Evolutionary conservation across 2,888 invertebrate species (phyloP).

Genomic region (Scelioninae gen. 2): DNA sequence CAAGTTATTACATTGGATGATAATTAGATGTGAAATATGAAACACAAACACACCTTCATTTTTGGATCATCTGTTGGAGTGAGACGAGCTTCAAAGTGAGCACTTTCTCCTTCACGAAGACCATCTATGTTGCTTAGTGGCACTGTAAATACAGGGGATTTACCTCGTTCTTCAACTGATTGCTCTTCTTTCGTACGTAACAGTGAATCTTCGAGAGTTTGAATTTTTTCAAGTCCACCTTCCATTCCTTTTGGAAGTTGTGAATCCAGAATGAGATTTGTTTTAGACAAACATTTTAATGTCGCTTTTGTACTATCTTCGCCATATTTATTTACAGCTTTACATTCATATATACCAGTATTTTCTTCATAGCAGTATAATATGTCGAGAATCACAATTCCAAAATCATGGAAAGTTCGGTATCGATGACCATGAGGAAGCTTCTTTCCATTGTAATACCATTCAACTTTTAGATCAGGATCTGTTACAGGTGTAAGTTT

Average conservation of each 20-base stretch:
- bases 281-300: constrained; percentile 90
- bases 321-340: constrained; percentile 94
- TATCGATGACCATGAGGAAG: constrained; percentile 96
- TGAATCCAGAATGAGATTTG: constrained; percentile 92
- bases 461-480: constrained; percentile 95
- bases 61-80: constrained; percentile 94
- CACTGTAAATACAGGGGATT: constrained; percentile 92
- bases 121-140: constrained; percentile 92
- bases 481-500: constrained; percentile 95
- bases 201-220: constrained; percentile 92
- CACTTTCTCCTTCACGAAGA: constrained; percentile 92
- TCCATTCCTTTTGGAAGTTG: constrained; percentile 97
- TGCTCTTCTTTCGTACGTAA: constrained; percentile 85
- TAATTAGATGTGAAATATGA: no score
- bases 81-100: constrained; percentile 92
- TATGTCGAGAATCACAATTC: constrained; percentile 96
- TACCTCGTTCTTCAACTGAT: constrained; percentile 85
- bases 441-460: constrained; percentile 95
- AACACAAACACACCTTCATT: constrained; percentile 79
- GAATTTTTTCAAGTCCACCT: constrained; percentile 94
- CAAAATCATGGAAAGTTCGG: constrained; percentile 98
- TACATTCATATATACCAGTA: constrained; percentile 94
- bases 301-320: constrained; percentile 90
- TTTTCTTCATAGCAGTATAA: constrained; percentile 97
- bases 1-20: no score